Base-by-base conservation (phyloP, 1,140 invertebrate genomes). In the Lutraria rhynchaena region DNA sequence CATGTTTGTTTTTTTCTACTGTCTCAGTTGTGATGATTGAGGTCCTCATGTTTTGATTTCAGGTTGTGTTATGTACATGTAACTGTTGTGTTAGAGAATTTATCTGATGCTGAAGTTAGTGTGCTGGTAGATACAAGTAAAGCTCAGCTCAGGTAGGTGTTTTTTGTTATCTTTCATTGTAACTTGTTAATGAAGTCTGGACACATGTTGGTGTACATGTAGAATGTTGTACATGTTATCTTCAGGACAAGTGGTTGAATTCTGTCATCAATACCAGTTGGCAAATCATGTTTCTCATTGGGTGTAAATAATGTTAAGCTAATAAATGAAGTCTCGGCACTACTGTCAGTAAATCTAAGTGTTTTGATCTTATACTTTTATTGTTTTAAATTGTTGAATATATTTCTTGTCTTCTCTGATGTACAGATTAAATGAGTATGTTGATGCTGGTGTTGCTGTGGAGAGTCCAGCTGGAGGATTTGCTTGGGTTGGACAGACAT, bases 111-210 rank as follows among this genome's bases (percentile, higher is more conserved):
- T 17, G 65, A 84, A 22, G 84, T 90, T 0, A 84, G 84, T 51
- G 85, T 91, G 1, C 53, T 90, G 41, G 81, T 91, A 19, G 89
- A 91, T 70, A 90, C 90, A 49, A 88, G 87, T 63, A 88, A 89
- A 83, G 86, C 87, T 44, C 86, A 87, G 53, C 88, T 89, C 15
- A 88, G 88, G 87, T 89, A 86, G 51, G 29, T 24, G 17, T n/a
- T 11, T 29, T 29, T 33, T 57, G 1, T 51, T 67, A n/a, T n/a
- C n/a, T n/a, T n/a, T n/a, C n/a, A n/a, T n/a, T n/a, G n/a, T n/a
- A n/a, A n/a, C n/a, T n/a, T n/a, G n/a, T n/a, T n/a, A n/a, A n/a
- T n/a, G n/a, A n/a, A n/a, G n/a, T n/a, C n/a, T n/a, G n/a, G n/a
- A n/a, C n/a, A n/a, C n/a, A n/a, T n/a, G n/a, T n/a, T n/a, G n/a